These are phyloP conservation scores for Falco concolor DNA, from an alignment of 2,797 vertebrate species.

Conservation along the genomic window DNA sequence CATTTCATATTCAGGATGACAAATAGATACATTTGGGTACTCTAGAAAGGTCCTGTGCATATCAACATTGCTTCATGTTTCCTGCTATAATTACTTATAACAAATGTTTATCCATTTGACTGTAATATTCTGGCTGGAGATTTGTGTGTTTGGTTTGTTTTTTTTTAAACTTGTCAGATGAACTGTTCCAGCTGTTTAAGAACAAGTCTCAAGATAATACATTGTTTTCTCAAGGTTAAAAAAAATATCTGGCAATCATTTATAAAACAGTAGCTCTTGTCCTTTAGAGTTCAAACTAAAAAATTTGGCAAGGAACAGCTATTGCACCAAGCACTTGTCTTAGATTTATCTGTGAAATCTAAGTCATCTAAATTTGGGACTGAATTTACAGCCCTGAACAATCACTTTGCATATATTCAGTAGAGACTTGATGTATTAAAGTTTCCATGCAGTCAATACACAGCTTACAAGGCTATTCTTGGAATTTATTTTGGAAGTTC, in stretches of 20 bases:
- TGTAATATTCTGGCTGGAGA: neutral
- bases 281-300: neutral
- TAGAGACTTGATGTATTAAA: accelerated
- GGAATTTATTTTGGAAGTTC: neutral
- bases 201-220: neutral
- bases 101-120: neutral
- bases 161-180: neutral
- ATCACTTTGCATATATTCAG: neutral
- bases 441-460: neutral
- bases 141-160: neutral
- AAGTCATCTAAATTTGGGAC: neutral
- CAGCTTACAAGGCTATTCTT: neutral
- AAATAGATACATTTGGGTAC: neutral
- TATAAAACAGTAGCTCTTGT: neutral
- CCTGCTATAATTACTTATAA: neutral
- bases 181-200: neutral
- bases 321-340: neutral
- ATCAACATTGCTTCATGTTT: neutral
- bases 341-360: neutral
- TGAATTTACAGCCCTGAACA: neutral
- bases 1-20: neutral
- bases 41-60: neutral
- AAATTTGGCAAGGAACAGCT: neutral
- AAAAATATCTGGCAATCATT: neutral
- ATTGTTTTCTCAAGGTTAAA: neutral